A percentile compares a stretch with the other conserved stretches of the same genome.
phyloP scores from a whole-genome alignment of 2,113 vertebrate species.

The Zosterops japonicus region DNA sequence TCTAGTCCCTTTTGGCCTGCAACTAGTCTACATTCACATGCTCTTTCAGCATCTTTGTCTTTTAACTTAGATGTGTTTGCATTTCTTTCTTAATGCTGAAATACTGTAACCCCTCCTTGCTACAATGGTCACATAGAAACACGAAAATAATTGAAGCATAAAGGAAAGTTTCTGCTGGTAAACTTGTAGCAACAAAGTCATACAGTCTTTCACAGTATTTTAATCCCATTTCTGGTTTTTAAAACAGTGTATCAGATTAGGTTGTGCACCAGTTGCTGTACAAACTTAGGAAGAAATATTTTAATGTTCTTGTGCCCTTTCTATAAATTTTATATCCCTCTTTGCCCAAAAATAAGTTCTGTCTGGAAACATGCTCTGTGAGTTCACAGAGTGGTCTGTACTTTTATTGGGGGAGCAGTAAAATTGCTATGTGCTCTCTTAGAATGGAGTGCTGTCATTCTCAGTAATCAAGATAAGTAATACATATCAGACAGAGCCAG shows the following conservation, averaged over 20 bases:
- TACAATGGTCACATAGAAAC: background rate
- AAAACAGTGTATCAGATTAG: background rate
- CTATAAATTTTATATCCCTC: background rate
- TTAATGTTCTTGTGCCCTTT: background rate
- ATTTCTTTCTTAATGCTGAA: background rate
- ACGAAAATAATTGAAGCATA: background rate
- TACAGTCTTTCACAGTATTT: background rate
- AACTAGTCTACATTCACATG: background rate
- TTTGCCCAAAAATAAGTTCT: background rate
- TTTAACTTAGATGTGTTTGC: background rate
- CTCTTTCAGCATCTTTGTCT: background rate
- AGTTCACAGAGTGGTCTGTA: background rate
- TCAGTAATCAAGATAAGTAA: background rate
- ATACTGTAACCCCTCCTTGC: background rate
- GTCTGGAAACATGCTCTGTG: background rate
- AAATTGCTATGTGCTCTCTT: background rate
- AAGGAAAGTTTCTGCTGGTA: background rate
- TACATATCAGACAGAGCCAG: background rate
- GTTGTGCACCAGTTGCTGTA: background rate
- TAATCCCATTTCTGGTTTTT: background rate
- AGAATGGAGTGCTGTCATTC: background rate
- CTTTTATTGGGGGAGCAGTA: background rate
- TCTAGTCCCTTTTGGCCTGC: background rate
- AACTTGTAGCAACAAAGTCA: background rate
- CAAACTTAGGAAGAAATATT: background rate